Percentiles rank a stretch among this genome's conserved stretches.
Conservation (phyloP, 2,113 vertebrate species). For the Mesitornis unicolor region DNA sequence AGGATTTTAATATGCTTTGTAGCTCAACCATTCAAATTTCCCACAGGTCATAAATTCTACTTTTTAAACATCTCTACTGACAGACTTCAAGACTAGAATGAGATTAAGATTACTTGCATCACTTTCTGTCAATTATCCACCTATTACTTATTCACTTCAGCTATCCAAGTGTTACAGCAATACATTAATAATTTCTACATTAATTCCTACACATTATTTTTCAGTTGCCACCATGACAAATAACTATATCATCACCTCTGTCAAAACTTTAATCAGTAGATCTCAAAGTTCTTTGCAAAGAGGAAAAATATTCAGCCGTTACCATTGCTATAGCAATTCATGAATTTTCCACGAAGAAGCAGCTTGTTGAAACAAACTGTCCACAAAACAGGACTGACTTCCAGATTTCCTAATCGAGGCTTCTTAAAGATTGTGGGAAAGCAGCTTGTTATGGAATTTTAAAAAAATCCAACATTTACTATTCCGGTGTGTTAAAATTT, state of each 20-base stretch:
- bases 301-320: not conserved
- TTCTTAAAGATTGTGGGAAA: not conserved
- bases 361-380: not conserved
- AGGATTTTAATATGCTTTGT: not conserved
- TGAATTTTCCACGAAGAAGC: not conserved
- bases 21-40: not conserved
- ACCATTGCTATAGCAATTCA: not conserved
- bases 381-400: not conserved
- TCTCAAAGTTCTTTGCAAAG: not conserved
- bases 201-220: not conserved
- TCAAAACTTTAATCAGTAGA: not conserved
- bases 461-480: not conserved
- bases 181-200: not conserved
- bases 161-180: not conserved
- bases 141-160: not conserved
- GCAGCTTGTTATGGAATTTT: not conserved
- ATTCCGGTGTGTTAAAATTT: rapidly evolving
- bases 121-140: not conserved
- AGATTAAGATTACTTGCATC: not conserved
- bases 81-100: not conserved
- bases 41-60: not conserved
- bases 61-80: not conserved
- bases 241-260: not conserved
- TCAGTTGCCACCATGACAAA: not conserved
- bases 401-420: not conserved